Evolutionary conservation across 2,888 invertebrate species (phyloP).

Genomic region (Campoletis raptor): DNA sequence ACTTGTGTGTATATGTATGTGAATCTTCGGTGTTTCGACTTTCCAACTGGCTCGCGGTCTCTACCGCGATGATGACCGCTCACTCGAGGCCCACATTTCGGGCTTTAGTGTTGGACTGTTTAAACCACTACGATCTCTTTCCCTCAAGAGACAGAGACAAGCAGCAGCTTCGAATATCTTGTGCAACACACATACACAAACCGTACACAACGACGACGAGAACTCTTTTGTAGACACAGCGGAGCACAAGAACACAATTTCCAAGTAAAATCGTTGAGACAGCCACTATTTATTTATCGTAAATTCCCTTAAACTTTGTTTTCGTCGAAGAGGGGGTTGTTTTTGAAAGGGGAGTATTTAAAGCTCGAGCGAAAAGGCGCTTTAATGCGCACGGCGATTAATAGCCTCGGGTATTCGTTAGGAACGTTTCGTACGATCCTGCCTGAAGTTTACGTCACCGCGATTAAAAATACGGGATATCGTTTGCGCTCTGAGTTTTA

Average conservation of each 20-base stretch:
- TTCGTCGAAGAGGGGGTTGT: neutral
- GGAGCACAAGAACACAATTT: neutral
- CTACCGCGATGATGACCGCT: constrained; percentile 55
- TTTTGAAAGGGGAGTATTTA: neutral
- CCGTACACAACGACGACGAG: neutral
- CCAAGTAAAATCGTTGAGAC: neutral
- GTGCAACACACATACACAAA: neutral
- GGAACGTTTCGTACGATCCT: neutral
- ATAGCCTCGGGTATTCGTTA: neutral
- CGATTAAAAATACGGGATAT: neutral
- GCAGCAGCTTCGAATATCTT: constrained; percentile 2
- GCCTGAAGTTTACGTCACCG: constrained; percentile 4
- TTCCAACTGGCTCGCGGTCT: constrained; percentile 61
- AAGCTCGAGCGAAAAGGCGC: neutral
- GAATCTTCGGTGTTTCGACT: constrained; percentile 56
- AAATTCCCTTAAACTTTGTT: neutral
- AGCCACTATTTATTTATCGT: neutral
- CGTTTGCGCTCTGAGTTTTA: neutral
- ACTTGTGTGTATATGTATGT: neutral
- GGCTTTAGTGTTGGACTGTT: constrained; percentile 40
- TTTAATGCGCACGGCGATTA: constrained; percentile 2
- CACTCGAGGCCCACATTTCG: constrained; percentile 64
- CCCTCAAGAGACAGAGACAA: neutral
- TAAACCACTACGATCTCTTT: neutral
- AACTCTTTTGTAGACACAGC: neutral